Conservation (phyloP, 1,140 invertebrate species). For the Drosophila kepulauana region DNA sequence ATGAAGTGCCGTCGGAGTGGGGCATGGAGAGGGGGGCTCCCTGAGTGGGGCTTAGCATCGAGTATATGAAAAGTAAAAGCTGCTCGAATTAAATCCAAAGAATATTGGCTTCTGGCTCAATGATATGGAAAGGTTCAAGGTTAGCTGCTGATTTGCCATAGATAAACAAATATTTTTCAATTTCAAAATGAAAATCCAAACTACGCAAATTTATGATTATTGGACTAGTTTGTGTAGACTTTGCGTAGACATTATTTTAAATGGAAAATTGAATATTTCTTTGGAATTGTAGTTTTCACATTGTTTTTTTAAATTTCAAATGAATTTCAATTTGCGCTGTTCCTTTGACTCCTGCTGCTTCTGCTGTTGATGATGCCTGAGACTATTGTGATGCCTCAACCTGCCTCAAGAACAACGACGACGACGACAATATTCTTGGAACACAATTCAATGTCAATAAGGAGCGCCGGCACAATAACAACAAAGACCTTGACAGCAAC, state of each 20-base stretch:
- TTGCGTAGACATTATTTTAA: not conserved
- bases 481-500: conserved; percentile 25
- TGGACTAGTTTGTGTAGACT: not conserved
- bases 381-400: conserved; percentile 23
- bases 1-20: conserved; percentile 26
- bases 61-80: conserved; percentile 50
- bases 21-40: not conserved
- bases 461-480: conserved; percentile 18
- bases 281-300: not conserved
- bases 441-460: conserved; percentile 38
- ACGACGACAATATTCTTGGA: conserved; percentile 30
- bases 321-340: conserved; percentile 11
- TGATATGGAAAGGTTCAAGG: conserved; percentile 51
- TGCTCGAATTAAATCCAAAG: conserved; percentile 43
- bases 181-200: not conserved
- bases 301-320: conserved; percentile 11
- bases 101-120: conserved; percentile 44
- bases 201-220: not conserved
- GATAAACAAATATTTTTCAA: conserved; percentile 13
- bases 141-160: conserved; percentile 2
- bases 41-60: conserved; percentile 20
- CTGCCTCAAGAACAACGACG: conserved; percentile 25
- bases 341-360: conserved; percentile 7
- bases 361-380: not conserved
- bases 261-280: not conserved